Evolutionary conservation across 2,797 vertebrate species (phyloP).

Genomic region (Periparus ater): DNA sequence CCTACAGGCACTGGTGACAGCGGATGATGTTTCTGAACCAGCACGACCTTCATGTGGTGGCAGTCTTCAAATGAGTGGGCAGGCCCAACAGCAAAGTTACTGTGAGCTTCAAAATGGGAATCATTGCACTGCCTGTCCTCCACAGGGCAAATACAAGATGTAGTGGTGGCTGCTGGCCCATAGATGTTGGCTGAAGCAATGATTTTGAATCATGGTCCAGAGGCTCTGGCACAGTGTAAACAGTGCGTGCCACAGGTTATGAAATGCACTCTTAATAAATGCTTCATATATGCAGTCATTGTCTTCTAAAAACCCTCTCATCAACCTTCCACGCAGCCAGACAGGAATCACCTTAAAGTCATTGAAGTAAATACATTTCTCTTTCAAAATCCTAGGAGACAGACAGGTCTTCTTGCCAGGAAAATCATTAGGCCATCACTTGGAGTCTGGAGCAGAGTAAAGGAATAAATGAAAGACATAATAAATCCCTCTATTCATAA

Average conservation of each 20-base stretch:
- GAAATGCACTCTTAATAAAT: background rate
- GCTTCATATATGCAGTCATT: background rate
- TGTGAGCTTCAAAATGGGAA: background rate
- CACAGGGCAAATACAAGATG: background rate
- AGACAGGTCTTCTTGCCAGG: background rate
- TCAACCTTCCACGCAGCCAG: background rate
- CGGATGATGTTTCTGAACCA: background rate
- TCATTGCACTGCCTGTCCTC: background rate
- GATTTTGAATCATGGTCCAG: background rate
- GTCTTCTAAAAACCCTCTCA: background rate
- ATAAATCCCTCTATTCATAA: slow-evolving; percentile 14
- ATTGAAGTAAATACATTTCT: background rate
- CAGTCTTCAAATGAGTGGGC: background rate
- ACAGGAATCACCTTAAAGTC: background rate
- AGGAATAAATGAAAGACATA: background rate
- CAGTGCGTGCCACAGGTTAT: background rate
- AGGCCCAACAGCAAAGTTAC: background rate
- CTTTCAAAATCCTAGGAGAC: background rate
- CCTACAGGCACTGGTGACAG: background rate
- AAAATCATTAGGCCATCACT: background rate
- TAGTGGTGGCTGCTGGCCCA: background rate
- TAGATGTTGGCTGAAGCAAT: background rate
- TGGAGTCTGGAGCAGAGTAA: background rate
- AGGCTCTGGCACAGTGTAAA: background rate
- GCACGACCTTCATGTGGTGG: fast-evolving